Evolutionary conservation across 92 coral and sea anemone species (phyloP).

Genomic region (Umimayanthus kanabou): DNA sequence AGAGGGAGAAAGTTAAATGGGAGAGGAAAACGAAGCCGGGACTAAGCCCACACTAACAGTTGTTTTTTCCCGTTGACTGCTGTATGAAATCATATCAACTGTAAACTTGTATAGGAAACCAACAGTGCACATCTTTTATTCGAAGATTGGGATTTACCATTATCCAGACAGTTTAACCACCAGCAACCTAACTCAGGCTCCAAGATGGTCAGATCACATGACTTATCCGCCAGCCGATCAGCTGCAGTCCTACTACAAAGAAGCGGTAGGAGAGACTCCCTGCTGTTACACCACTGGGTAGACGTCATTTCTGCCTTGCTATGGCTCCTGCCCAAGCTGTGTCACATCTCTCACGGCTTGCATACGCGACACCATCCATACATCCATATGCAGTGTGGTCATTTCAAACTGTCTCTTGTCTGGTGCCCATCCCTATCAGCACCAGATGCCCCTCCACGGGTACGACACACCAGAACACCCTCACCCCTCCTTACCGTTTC

Average conservation of each 20-base stretch:
- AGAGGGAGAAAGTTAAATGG: neutral
- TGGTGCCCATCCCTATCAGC: neutral
- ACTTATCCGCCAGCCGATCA: constrained; percentile 29
- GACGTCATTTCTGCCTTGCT: constrained; percentile 15
- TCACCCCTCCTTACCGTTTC: neutral
- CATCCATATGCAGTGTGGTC: neutral
- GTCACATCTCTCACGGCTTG: constrained; percentile 1
- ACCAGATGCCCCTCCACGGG: neutral
- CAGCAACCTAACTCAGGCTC: constrained; percentile 16
- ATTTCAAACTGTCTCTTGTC: neutral
- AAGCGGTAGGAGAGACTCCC: constrained; percentile 42
- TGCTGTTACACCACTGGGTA: constrained; percentile 1
- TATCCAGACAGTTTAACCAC: constrained; percentile 37
- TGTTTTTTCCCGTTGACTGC: neutral
- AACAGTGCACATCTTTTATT: constrained; percentile 47
- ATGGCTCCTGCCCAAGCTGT: constrained; percentile 14
- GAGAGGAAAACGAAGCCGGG: neutral
- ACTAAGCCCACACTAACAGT: neutral
- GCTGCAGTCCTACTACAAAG: constrained; percentile 36
- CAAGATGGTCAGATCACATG: constrained; percentile 37
- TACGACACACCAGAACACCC: neutral
- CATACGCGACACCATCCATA: constrained; percentile 13
- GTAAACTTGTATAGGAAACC: constrained; percentile 34
- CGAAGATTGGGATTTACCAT: constrained; percentile 48
- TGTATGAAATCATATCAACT: neutral